A percentile compares a stretch with the other conserved stretches of the same genome.
Conservation (phyloP, 2,113 vertebrate genomes). For the Amazona guildingii region DNA sequence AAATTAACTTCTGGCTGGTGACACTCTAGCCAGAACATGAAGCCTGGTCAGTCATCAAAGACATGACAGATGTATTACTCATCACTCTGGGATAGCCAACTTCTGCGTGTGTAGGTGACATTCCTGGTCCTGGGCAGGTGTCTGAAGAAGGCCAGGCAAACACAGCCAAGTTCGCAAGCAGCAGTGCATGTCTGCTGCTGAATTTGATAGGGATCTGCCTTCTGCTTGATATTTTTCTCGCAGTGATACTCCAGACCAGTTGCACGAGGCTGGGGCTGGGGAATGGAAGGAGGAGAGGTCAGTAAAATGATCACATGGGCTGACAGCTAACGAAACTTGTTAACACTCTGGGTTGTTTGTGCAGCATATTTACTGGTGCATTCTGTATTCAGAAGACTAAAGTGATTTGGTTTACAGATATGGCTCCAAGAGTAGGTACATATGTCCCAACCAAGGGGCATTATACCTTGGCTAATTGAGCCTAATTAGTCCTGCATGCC, state of each 20-base stretch:
- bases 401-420: background rate
- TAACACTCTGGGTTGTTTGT: background rate
- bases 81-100: background rate
- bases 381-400: background rate
- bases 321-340: background rate
- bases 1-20: background rate
- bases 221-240: background rate
- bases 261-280: rapidly evolving
- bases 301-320: background rate
- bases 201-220: background rate
- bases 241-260: background rate
- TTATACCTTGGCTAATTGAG: background rate
- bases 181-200: background rate
- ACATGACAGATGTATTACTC: background rate
- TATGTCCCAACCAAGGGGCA: background rate
- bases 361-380: background rate
- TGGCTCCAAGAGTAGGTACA: rapidly evolving
- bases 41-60: background rate
- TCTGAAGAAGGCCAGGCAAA: background rate
- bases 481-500: background rate
- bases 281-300: background rate
- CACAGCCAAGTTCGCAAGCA: background rate
- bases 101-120: background rate
- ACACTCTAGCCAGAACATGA: background rate
- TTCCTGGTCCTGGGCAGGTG: background rate